Percentiles rank a stretch among this genome's conserved stretches.
Conservation (phyloP, 2,113 vertebrate genomes). For the Clinocottus analis region DNA sequence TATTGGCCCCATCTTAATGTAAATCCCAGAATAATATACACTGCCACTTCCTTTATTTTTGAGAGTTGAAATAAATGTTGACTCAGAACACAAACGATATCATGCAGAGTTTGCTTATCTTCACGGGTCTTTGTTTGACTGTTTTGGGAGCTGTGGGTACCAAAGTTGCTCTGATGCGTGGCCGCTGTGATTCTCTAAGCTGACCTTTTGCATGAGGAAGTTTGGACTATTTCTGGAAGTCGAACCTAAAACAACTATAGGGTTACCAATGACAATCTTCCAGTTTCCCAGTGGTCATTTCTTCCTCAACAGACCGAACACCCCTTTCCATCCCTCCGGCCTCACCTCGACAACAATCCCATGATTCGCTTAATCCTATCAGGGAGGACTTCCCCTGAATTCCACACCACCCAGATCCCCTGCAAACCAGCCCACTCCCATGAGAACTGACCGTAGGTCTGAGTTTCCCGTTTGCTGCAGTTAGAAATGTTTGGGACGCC, state of each 20-base stretch:
- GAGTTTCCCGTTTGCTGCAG: constrained; percentile 18
- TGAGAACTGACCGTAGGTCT: constrained; percentile 37
- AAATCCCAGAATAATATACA: constrained; percentile 59
- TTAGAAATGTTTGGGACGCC: constrained; percentile 45
- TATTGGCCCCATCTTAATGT: constrained; percentile 33
- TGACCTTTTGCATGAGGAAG: constrained; percentile 26
- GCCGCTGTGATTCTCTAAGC: neutral
- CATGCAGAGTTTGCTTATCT: constrained; percentile 34
- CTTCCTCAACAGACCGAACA: constrained; percentile 20
- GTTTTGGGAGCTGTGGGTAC: neutral
- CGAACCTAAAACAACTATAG: neutral
- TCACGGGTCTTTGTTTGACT: constrained; percentile 27
- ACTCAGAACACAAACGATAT: constrained; percentile 43
- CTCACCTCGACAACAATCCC: constrained; percentile 58
- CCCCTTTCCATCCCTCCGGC: constrained; percentile 27
- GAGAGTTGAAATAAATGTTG: constrained; percentile 71
- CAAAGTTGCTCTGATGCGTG: neutral
- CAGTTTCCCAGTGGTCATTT: neutral
- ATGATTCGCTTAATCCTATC: constrained; percentile 68
- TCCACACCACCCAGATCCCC: constrained; percentile 61
- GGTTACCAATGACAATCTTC: neutral
- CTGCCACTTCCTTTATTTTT: constrained; percentile 53
- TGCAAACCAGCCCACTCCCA: constrained; percentile 46
- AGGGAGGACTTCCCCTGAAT: constrained; percentile 61
- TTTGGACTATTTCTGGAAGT: constrained; percentile 15